Evolutionary conservation across 53 echinoderm and acorn worm genomes (phyloP).

Genomic region (Holothuria leucospilota): DNA sequence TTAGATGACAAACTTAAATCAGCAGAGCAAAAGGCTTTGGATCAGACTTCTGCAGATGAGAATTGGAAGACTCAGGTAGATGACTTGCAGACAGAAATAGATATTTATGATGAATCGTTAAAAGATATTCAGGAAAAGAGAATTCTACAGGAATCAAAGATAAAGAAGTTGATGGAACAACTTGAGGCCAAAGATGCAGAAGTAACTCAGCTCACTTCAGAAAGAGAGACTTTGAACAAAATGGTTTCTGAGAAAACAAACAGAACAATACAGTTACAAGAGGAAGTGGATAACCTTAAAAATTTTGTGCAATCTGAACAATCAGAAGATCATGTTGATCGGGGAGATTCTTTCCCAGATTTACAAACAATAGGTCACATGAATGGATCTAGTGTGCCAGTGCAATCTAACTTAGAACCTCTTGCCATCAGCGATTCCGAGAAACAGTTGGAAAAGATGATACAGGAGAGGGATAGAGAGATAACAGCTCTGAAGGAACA

Average conservation of each 20-base stretch:
- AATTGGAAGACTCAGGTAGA: slow-evolving; percentile 14
- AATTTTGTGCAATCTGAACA: slow-evolving; percentile 47
- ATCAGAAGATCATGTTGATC: slow-evolving; percentile 35
- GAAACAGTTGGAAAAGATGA: slow-evolving; percentile 86
- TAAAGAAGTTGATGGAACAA: slow-evolving; percentile 12
- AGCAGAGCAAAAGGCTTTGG: slow-evolving; percentile 36
- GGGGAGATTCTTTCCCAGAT: slow-evolving; percentile 43
- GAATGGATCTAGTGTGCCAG: slow-evolving; percentile 33
- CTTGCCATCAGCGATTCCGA: slow-evolving; percentile 88
- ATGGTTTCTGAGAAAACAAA: slow-evolving; percentile 50
- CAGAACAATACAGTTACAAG: slow-evolving; percentile 50
- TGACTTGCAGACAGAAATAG: slow-evolving; percentile 39
- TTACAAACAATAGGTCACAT: slow-evolving; percentile 15
- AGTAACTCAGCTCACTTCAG: slow-evolving; percentile 52
- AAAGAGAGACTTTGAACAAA: slow-evolving; percentile 59
- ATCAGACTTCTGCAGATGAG: background rate
- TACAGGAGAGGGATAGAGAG: slow-evolving; percentile 86
- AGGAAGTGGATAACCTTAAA: slow-evolving; percentile 44
- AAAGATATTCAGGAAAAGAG: slow-evolving; percentile 29
- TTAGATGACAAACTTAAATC: slow-evolving; percentile 38
- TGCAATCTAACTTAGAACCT: slow-evolving; percentile 52
- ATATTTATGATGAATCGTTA: slow-evolving; percentile 52
- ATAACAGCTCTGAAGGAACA: slow-evolving; percentile 75
- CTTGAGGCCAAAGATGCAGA: slow-evolving; percentile 65
- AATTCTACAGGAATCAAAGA: slow-evolving; percentile 51